phyloP scores from a whole-genome alignment of 35 echinoderm and acorn worm species.

The Hemicentrotus pulcherrimus region DNA sequence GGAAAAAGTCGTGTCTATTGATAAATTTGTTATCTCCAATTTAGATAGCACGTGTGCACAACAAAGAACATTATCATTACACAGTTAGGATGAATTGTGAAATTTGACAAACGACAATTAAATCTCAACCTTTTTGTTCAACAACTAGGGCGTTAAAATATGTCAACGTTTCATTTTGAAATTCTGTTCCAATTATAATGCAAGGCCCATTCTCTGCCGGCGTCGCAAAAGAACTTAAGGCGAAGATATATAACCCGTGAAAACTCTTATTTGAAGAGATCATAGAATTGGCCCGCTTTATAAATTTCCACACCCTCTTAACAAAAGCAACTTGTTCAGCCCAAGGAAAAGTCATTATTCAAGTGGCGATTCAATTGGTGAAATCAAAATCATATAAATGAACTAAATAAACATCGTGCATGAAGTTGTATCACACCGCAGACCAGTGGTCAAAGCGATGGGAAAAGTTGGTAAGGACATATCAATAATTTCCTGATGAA shows the following conservation, averaged over 20 bases:
- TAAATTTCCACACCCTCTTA: background rate
- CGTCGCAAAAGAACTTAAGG: background rate
- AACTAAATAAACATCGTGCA: conserved; percentile 18
- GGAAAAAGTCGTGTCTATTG: too few relatives aligned
- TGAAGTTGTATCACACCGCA: background rate
- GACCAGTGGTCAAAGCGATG: background rate
- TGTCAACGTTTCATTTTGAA: background rate
- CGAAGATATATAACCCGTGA: background rate
- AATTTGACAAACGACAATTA: background rate
- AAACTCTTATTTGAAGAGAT: background rate
- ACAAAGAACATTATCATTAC: too few relatives aligned
- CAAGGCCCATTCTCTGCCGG: background rate
- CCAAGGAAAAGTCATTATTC: background rate
- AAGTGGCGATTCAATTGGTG: background rate
- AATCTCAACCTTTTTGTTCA: background rate
- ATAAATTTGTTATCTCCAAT: too few relatives aligned
- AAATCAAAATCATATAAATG: conserved; percentile 6
- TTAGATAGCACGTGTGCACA: too few relatives aligned
- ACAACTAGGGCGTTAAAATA: background rate
- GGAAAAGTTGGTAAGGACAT: background rate
- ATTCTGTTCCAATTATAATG: background rate
- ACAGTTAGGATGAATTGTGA: too few relatives aligned
- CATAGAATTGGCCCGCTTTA: background rate
- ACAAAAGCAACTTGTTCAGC: background rate
- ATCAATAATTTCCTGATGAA: background rate